These are phyloP conservation scores for Nerophis lumbriciformis DNA, from an alignment of 2,113 vertebrate species.

Conservation along the genomic window DNA sequence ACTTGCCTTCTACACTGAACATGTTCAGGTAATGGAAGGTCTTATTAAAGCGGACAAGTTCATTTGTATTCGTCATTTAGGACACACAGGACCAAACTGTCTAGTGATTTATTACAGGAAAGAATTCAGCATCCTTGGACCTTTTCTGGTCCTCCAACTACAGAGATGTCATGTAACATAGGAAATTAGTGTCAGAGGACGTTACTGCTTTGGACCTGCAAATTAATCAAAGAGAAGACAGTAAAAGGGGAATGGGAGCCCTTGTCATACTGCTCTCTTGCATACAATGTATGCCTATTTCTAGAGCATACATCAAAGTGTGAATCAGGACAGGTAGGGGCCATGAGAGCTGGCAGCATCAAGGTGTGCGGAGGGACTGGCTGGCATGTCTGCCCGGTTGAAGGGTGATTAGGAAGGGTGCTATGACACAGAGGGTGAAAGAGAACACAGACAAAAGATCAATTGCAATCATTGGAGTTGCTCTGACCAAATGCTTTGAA, in stretches of 20 bases:
- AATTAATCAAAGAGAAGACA: constrained; percentile 70
- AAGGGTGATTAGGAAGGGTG: constrained; percentile 56
- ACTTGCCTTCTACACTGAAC: constrained; percentile 39
- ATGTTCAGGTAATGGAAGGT: constrained; percentile 64
- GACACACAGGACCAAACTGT: constrained; percentile 64
- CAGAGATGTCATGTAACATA: constrained; percentile 66
- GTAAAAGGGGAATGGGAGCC: constrained; percentile 45
- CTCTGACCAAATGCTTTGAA: constrained; percentile 43
- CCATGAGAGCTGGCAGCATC: constrained; percentile 34
- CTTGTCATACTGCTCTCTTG: constrained; percentile 35
- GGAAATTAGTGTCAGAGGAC: constrained; percentile 74
- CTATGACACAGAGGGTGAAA: constrained; percentile 34
- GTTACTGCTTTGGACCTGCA: constrained; percentile 70
- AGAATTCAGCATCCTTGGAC: constrained; percentile 62
- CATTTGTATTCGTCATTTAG: constrained; percentile 76
- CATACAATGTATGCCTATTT: constrained; percentile 26
- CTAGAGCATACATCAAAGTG: constrained; percentile 58
- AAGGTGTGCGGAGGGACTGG: constrained; percentile 37
- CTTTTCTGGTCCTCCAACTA: constrained; percentile 40
- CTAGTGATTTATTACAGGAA: constrained; percentile 76
- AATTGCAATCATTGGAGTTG: constrained; percentile 39
- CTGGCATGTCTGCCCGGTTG: constrained; percentile 52
- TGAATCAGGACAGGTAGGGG: constrained; percentile 24
- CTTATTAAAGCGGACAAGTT: constrained; percentile 76
- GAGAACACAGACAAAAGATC: constrained; percentile 25